Conservation (phyloP, 2,113 vertebrate species). For the Beaufortia kweichowensis region DNA sequence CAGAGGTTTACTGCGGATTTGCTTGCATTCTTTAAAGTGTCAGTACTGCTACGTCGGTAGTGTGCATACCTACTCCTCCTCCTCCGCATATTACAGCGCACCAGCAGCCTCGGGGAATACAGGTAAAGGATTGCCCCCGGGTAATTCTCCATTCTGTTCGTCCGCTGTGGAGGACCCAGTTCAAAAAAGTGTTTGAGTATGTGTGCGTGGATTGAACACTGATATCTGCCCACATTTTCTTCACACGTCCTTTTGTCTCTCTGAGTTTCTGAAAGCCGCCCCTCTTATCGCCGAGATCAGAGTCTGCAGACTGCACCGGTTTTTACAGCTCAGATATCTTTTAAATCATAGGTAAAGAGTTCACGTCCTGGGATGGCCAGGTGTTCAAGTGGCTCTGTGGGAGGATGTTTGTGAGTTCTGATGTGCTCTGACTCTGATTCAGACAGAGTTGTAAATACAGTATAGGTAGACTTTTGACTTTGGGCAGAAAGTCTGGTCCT, state of each 20-base stretch:
- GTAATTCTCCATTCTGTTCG: slow-evolving; percentile 57
- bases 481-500: no score
- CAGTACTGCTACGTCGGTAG: slow-evolving; percentile 62
- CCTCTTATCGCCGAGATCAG: slow-evolving; percentile 20
- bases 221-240: background rate
- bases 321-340: slow-evolving; percentile 54
- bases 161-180: slow-evolving; percentile 51
- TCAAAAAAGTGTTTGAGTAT: slow-evolving; percentile 18
- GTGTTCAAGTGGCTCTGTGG: background rate
- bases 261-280: slow-evolving; percentile 23
- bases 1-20: slow-evolving; percentile 60
- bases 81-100: slow-evolving; percentile 67
- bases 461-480: background rate
- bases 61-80: slow-evolving; percentile 53
- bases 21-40: slow-evolving; percentile 73
- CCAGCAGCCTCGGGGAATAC: slow-evolving; percentile 61
- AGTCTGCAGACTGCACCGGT: slow-evolving; percentile 55
- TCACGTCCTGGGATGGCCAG: slow-evolving; percentile 54
- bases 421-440: background rate
- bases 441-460: no score
- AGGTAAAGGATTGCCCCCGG: slow-evolving; percentile 61
- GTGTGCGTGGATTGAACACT: background rate
- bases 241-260: slow-evolving; percentile 11
- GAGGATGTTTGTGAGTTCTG: background rate
- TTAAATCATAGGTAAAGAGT: slow-evolving; percentile 64